Base-by-base conservation (phyloP, 92 coral and sea anemone genomes). In the Epizoanthus ramosus region DNA sequence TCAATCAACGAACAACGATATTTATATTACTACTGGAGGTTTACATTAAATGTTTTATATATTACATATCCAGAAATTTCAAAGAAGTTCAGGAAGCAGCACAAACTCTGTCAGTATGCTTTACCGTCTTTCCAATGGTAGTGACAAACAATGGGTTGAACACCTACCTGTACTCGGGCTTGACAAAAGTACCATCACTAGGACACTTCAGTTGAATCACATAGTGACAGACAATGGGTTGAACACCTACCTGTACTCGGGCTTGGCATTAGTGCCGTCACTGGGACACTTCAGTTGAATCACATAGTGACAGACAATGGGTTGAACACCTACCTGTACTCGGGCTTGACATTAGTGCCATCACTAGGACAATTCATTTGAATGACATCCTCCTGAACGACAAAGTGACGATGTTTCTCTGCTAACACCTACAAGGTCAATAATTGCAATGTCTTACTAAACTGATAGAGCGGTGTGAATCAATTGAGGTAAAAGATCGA, bases 161-260 rank as follows among this genome's bases (percentile, higher is more conserved):
- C 79, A 72, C 52, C 79, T 81, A 95, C 98, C 97, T 89, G 50
- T 91, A 91, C 68, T 95, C 98, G 16, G 97, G 98, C 81, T 91
- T 93, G 9, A 93, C 91, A n/a, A 93, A 87, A 74, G 83, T 89
- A 6, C 91, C 98, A 56, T 84, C 91, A 63, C 39, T 88, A 31
- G 98, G 95, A 7, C 90, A 85, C n/a, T 84, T 84, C 41, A 95
- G 85, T 56, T 88, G 66, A 65, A 92, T 79, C 25, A 93, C 90
- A 79, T 28, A 28, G 31, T 28, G 31, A 28, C 31, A 28, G 2
- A 28, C 43, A 37, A 37, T 37, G 43, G 43, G 43, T 5, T 37
- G 2, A 41, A 73, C 79, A 73, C 53, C 79, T 82, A 95, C 98
- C 98, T 91, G 57, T 91, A 91, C 68, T 95, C 98, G 17, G 97